A percentile compares a stretch with the other conserved stretches of the same genome.
Evolutionary conservation across 2,888 invertebrate species (phyloP).

Genomic region (Pyrrhosoma nymphula): DNA sequence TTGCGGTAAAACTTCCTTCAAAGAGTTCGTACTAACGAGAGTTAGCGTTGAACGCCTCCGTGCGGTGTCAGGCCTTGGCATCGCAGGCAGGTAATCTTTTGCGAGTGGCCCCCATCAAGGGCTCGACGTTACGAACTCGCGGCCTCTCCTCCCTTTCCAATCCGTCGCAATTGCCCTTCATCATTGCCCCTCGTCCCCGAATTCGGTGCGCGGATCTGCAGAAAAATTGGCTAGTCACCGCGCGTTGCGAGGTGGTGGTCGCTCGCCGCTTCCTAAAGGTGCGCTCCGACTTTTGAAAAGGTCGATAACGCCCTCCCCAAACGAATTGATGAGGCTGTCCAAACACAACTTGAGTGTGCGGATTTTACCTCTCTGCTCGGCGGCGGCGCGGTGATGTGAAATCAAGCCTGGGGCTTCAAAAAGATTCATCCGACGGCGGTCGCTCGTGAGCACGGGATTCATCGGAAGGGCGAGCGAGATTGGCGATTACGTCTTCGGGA

Average conservation of each 20-base stretch:
- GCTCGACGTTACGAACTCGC: neutral
- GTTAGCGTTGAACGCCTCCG: no score
- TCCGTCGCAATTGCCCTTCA: neutral
- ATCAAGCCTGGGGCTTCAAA: neutral
- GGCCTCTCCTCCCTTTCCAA: neutral
- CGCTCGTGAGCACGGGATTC: neutral
- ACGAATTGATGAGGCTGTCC: neutral
- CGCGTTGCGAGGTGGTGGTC: neutral
- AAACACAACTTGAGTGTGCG: neutral
- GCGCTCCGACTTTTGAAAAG: neutral
- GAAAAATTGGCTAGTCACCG: slow-evolving; percentile 8
- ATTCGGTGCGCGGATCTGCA: neutral
- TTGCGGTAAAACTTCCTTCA: no score
- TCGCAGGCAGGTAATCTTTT: neutral
- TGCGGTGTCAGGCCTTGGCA: neutral
- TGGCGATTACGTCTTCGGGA: neutral
- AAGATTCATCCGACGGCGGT: neutral
- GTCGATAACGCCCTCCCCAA: neutral
- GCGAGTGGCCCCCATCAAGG: neutral
- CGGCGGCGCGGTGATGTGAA: neutral
- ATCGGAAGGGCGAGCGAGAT: neutral
- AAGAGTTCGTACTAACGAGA: no score
- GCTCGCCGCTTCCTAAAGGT: neutral
- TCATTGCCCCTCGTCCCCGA: neutral
- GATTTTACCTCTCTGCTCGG: neutral